Conservation (phyloP, 2,797 vertebrate genomes). For the Chiloscyllium punctatum region DNA sequence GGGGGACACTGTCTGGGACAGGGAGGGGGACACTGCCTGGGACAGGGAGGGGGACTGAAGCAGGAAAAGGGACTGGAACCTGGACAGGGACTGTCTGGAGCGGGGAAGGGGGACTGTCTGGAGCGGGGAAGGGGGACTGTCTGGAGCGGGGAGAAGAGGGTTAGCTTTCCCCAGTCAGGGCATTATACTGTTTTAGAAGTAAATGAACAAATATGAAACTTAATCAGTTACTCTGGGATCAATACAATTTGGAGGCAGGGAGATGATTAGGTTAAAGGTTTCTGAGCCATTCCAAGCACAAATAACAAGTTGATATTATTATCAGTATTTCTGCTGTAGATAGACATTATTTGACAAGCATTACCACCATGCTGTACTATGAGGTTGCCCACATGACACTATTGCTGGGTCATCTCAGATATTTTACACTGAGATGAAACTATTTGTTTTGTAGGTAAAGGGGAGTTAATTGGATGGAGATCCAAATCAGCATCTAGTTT, state of each 20-base stretch:
- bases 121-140: no score
- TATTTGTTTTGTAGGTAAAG: neutral
- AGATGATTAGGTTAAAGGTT: neutral
- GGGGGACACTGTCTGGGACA: no score
- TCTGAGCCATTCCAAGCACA: neutral
- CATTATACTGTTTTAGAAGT: neutral
- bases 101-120: no score
- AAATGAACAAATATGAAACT: neutral
- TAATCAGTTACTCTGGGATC: neutral
- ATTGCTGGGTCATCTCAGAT: neutral
- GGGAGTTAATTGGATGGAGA: neutral
- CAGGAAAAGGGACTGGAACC: no score
- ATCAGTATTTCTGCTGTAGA: no score
- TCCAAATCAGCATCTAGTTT: neutral
- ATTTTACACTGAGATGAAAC: neutral
- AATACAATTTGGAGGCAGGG: neutral
- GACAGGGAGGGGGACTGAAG: no score
- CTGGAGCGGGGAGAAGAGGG: no score
- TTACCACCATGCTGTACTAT: neutral
- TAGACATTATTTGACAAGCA: neutral
- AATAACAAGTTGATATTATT: neutral
- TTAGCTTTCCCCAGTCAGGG: neutral
- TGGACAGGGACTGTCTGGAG: no score
- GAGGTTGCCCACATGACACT: neutral
- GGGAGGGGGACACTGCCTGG: no score